Percentiles rank a stretch among this genome's conserved stretches.
Evolutionary conservation across 1,140 invertebrate genomes (phyloP).

Genomic region (Drosophila pandora): DNA sequence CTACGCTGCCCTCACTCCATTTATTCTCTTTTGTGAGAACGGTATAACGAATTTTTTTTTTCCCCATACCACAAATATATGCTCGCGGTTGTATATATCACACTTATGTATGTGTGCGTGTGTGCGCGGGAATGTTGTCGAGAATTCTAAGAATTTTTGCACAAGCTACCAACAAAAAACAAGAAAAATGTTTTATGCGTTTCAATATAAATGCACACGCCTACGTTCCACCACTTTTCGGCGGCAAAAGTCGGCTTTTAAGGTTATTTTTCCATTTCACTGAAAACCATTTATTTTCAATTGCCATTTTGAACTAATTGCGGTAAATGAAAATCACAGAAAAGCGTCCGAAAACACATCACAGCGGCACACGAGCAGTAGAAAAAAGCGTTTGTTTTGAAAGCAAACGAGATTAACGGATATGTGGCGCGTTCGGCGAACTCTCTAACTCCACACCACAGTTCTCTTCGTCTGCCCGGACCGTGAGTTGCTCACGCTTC

Average conservation of each 20-base stretch:
- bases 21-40: constrained; percentile 29
- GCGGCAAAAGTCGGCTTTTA: background rate
- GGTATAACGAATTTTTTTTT: constrained; percentile 36
- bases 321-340: constrained; percentile 14
- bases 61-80: constrained; percentile 10
- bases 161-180: constrained; percentile 40
- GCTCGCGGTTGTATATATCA: constrained; percentile 22
- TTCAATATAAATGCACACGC: background rate
- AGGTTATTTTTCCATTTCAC: constrained; percentile 4
- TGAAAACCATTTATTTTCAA: constrained; percentile 14
- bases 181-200: constrained; percentile 11
- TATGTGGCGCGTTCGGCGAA: constrained; percentile 24
- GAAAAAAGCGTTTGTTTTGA: constrained; percentile 26
- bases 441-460: too few species aligned
- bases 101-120: constrained; percentile 29
- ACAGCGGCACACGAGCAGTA: constrained; percentile 34
- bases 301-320: constrained; percentile 40
- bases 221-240: constrained; percentile 1
- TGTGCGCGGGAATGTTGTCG: constrained; percentile 78
- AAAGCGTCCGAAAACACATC: constrained; percentile 53
- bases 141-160: constrained; percentile 81
- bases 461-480: too few species aligned
- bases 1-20: constrained; percentile 19
- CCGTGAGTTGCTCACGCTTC: background rate
- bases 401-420: constrained; percentile 49